Base-by-base conservation (phyloP, 1,140 invertebrate species). In the Calliopsis andreniformis region DNA sequence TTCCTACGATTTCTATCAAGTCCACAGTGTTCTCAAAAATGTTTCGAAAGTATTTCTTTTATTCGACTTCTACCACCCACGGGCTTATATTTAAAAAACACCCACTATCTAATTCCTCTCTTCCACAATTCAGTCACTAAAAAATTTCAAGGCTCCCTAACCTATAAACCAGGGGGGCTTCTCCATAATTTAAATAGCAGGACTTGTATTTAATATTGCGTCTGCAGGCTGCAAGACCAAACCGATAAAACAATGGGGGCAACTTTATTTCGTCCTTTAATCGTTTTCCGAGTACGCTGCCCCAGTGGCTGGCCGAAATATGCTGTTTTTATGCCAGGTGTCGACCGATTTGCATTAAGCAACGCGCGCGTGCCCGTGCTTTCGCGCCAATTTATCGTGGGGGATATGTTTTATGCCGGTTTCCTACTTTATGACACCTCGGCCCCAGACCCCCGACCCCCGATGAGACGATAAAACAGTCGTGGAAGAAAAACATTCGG, bases 301-400 rank as follows among this genome's bases (percentile, higher is more conserved):
- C 35, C 12, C 3, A 0, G 6, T 25, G 3, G 39, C 23, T 10
- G 32, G 6, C 25, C 51, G 8, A 66, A 69, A 64, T 66, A 45
- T 59, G 39, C 58, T 18, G 25, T 61, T 64, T 72, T 71, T 66
- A 78, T 71, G 18, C 53, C 35, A 56, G 12, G 30, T 75, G 51
- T 32, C 23, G 66, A 58, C 69, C 61, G 58, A 85, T 83, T 85
- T 85, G 83, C 83, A 85, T 85, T 81, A 75, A 84, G 59, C 76
- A 68, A 47, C 51, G 49, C 80, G 35, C 58, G 68, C 42, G 55
- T 39, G n/a, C 76, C 16, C 35, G 58, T 42, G 69, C 42, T 43
- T 49, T 45, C 43, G 39, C 73, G 64, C 49, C 70, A 79, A 85
- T 85, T 85, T 85, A 80, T 84, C 63, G 56, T 55, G 59, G 49